phyloP scores from a whole-genome alignment of 2,888 invertebrate genomes.

The Platerodrilus igneus region DNA sequence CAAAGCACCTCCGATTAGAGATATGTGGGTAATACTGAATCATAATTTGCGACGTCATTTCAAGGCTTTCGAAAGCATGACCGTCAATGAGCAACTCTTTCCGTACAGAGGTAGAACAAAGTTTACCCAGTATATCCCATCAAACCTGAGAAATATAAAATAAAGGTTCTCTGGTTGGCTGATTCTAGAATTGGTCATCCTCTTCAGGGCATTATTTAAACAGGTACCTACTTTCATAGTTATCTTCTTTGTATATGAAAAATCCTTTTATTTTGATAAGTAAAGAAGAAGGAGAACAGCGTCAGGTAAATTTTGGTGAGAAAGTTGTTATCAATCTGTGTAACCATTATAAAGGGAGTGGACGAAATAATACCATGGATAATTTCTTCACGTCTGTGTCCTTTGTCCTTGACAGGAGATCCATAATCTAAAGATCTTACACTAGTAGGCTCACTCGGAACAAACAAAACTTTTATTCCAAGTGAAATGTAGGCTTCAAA shows the following conservation, averaged over 20 bases:
- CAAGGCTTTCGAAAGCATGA: conserved; percentile 8
- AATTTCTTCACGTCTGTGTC: conserved; percentile 7
- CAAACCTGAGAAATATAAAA: conserved; percentile 11
- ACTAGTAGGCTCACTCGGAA: not conserved
- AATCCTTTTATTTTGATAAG: not conserved
- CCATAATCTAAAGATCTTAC: not conserved
- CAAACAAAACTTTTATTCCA: not conserved
- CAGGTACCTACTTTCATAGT: conserved; percentile 1
- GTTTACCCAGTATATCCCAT: conserved; percentile 12
- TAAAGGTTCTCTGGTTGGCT: conserved; percentile 8
- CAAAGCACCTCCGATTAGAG: conserved; percentile 12
- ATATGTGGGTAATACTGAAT: conserved; percentile 14
- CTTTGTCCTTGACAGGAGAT: too few species aligned
- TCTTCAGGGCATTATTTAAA: conserved; percentile 7
- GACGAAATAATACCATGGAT: conserved; percentile 10
- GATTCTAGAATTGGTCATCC: conserved; percentile 7
- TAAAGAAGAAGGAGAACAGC: conserved; percentile 5
- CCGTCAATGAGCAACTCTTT: conserved; percentile 10
- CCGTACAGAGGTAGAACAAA: conserved; percentile 8
- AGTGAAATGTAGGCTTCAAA: not conserved
- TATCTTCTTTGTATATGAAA: not conserved
- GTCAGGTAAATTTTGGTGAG: conserved; percentile 8
- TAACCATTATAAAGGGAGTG: conserved; percentile 6
- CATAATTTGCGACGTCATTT: not conserved
- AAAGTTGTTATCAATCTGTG: conserved; percentile 6